Base-by-base conservation (phyloP, 2,113 vertebrate genomes). In the Gnathonemus echidnorhynchus region DNA sequence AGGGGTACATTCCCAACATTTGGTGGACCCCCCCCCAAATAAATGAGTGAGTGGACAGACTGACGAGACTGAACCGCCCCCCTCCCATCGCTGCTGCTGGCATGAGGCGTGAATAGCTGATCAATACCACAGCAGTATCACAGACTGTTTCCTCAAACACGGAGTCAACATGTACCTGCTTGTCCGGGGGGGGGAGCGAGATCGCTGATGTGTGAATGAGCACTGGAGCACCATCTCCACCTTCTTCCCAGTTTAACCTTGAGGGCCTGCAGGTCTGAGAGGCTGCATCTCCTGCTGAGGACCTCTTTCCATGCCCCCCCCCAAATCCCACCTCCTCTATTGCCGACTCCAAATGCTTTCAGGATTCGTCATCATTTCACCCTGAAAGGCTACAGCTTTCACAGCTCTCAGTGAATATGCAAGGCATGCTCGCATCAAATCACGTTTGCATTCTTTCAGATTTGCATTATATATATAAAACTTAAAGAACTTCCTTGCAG, bases 51-150 rank as follows among this genome's bases (percentile, higher is more conserved):
- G 52, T 66, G 53, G 84, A 88, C 89, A 88, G 24, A 86, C 49
- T 35, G 9, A 87, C 62, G 92, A 94, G 94, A 94, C 93, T 91
- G 92, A 92, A 92, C 92, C 90, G 1, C 89, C 48, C 92, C 93
- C 92, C 93, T 42, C 91, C 27, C 10, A 35, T 35, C 66, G 1
- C n/a, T 35, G 31, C 19, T 31, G 66, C 27, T 2, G 27, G 66
- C 91, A 92, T 92, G 93, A 92, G 94, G 94, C 89, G 91, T 92
- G 93, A 94, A 93, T 94, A 93, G 90, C 92, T 95, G 94, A 95
- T 95, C 95, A 94, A 95, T 95, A 95, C 92, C 11, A 66, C 90
- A 91, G 93, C 92, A 93, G 94, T 95, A 95, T 95, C 94, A 94
- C 91, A 93, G 91, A 95, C 93, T 89, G 91, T 92, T 95, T 95